Percentiles rank a stretch among this genome's conserved stretches.
Conservation (phyloP, 1,140 invertebrate species). For the Drosophila bocqueti region DNA sequence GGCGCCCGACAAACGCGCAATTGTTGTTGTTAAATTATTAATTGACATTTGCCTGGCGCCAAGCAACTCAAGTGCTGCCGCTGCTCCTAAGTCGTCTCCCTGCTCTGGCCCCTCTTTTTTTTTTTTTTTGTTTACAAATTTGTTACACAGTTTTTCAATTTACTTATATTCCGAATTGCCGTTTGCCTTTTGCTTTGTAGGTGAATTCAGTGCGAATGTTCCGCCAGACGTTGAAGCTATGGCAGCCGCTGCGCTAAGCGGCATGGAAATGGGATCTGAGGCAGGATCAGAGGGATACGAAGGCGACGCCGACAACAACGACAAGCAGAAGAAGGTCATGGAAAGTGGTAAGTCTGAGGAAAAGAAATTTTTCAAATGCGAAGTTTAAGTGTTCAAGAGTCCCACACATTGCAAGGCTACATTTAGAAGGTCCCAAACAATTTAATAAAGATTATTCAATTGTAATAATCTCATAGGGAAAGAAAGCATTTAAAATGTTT, state of each 20-base stretch:
- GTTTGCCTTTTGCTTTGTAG: constrained; percentile 50
- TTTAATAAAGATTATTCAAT: neutral
- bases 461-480: neutral
- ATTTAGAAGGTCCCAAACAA: neutral
- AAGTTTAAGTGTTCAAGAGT: neutral
- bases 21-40: constrained; percentile 68
- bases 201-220: constrained; percentile 57
- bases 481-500: neutral
- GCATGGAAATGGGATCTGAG: constrained; percentile 39
- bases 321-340: constrained; percentile 24
- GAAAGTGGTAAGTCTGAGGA: constrained; percentile 61
- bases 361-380: neutral
- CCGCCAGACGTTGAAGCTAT: constrained; percentile 40
- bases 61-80: constrained; percentile 45
- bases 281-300: constrained; percentile 18
- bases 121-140: constrained; percentile 47
- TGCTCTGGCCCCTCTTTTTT: neutral
- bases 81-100: constrained; percentile 1
- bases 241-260: constrained; percentile 46
- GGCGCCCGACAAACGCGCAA: constrained; percentile 60
- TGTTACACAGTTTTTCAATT: constrained; percentile 60
- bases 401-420: no score
- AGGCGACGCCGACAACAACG: constrained; percentile 15
- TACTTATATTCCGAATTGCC: constrained; percentile 44
- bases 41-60: constrained; percentile 64